phyloP scores from a whole-genome alignment of 2,113 vertebrate genomes.

The Saccopteryx bilineata region DNA sequence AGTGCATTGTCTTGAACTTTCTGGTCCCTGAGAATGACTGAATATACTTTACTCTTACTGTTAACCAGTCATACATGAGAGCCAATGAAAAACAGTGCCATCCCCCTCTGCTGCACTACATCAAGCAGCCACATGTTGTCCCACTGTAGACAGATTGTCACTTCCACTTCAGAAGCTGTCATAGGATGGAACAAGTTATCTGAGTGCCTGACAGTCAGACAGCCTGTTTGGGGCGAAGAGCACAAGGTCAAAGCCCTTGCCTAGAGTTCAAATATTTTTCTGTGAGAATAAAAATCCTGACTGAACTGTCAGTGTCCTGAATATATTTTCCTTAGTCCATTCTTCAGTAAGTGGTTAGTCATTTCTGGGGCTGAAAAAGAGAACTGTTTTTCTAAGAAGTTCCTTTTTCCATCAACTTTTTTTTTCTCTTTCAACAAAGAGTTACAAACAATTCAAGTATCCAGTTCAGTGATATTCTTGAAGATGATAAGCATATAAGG shows the following conservation, averaged over 20 bases:
- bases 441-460: slow-evolving; percentile 57
- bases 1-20: not conserved
- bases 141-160: slow-evolving; percentile 54
- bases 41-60: not conserved
- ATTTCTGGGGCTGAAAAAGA: slow-evolving; percentile 35
- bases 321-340: slow-evolving; percentile 72
- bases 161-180: slow-evolving; percentile 60
- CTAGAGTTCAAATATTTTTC: slow-evolving; percentile 66
- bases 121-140: slow-evolving; percentile 45
- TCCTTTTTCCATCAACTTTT: slow-evolving; percentile 10
- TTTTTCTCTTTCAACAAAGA: slow-evolving; percentile 52
- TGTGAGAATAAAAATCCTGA: slow-evolving; percentile 64
- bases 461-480: slow-evolving; percentile 47
- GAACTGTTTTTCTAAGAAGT: slow-evolving; percentile 5
- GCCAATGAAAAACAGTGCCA: not conserved
- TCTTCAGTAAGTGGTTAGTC: slow-evolving; percentile 22
- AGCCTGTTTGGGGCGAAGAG: slow-evolving; percentile 1
- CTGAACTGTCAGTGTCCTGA: slow-evolving; percentile 41
- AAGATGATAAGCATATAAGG: slow-evolving; percentile 57
- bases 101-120: not conserved
- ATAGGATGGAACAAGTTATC: slow-evolving; percentile 26
- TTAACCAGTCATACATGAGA: slow-evolving; percentile 48
- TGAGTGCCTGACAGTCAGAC: slow-evolving; percentile 65
- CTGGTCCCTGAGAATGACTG: not conserved
- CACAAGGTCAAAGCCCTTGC: not conserved